A percentile compares a stretch with the other conserved stretches of the same genome.
Evolutionary conservation across 35 echinoderm and acorn worm genomes (phyloP).

Genomic region (Hemicentrotus pulcherrimus): DNA sequence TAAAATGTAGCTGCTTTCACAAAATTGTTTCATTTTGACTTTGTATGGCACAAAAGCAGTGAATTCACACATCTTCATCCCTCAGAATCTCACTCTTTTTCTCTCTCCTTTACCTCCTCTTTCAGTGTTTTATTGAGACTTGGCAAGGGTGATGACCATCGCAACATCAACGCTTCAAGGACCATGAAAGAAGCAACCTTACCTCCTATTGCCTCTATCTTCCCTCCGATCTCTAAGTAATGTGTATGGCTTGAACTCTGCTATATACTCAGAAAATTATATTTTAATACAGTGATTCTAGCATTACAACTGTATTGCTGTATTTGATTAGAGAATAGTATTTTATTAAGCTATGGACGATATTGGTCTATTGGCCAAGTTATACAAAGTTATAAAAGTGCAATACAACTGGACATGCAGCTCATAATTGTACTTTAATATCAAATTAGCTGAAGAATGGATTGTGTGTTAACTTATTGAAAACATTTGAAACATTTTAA

Average conservation of each 20-base stretch:
- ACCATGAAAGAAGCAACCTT: slow-evolving; percentile 45
- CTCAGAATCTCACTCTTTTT: not conserved
- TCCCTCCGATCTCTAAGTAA: slow-evolving; percentile 75
- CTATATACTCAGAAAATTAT: not conserved
- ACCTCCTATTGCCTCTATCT: slow-evolving; percentile 77
- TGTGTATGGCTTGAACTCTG: not conserved
- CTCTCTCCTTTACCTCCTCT: slow-evolving; percentile 48
- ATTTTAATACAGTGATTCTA: not conserved
- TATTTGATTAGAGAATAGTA: not conserved
- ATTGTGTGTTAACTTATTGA: too few species aligned
- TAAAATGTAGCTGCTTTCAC: too few species aligned
- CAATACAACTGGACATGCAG: not conserved
- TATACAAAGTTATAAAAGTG: too few species aligned
- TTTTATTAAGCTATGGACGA: too few species aligned
- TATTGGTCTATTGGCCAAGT: too few species aligned
- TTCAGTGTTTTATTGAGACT: slow-evolving; percentile 72
- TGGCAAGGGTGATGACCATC: slow-evolving; percentile 63
- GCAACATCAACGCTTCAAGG: slow-evolving; percentile 8
- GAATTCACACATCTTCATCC: too few species aligned
- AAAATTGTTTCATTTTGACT: too few species aligned
- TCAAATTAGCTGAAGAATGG: not conserved
- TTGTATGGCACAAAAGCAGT: too few species aligned
- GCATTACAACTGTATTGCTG: not conserved
- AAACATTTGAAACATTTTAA: too few species aligned
- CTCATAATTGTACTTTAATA: not conserved